Conservation (phyloP, 2,797 vertebrate genomes). For the Lacerta agilis region DNA sequence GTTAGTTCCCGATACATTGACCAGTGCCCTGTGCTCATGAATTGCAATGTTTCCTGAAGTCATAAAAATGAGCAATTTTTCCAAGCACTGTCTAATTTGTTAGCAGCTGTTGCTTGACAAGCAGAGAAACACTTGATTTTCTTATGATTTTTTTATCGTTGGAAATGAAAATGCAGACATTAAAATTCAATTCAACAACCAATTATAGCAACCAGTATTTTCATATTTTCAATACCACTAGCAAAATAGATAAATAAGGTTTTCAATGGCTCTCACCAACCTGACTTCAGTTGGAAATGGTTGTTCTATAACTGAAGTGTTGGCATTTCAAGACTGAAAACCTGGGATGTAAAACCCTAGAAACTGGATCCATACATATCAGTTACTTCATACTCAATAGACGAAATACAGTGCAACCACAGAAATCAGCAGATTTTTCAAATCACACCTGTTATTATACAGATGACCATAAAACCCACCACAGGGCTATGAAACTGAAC, state of each 20-base stretch:
- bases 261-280: neutral
- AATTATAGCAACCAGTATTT: neutral
- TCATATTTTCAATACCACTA: neutral
- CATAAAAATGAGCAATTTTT: neutral
- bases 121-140: neutral
- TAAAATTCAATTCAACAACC: neutral
- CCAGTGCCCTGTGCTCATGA: neutral
- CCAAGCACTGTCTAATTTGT: neutral
- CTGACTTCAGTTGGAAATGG: neutral
- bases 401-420: no score
- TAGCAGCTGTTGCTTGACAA: neutral
- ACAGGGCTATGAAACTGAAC: no score
- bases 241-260: neutral
- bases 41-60: neutral
- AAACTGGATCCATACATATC: no score
- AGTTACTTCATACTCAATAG: no score
- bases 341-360: neutral
- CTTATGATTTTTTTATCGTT: neutral
- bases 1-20: no score
- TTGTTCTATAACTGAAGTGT: neutral
- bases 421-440: no score
- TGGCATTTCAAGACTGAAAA: neutral
- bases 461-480: no score
- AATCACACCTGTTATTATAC: no score
- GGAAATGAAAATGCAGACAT: neutral